Percentiles rank a stretch among this genome's conserved stretches.
Evolutionary conservation across 2,888 invertebrate species (phyloP).

Genomic region (Ferrisia virgata): DNA sequence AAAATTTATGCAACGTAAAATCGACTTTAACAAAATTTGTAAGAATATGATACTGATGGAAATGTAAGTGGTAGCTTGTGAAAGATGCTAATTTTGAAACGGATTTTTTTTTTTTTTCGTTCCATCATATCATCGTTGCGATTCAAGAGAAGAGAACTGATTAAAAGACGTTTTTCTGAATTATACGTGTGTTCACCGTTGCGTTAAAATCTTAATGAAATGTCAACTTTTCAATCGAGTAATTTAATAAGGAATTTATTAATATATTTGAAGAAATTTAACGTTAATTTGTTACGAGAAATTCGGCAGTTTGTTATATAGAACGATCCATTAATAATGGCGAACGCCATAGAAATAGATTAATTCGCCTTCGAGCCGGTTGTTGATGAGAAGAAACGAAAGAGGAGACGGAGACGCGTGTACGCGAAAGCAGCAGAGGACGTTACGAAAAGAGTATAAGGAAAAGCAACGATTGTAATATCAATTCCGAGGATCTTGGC

Average conservation of each 20-base stretch:
- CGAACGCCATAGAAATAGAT: conserved; percentile 25
- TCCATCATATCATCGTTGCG: not conserved
- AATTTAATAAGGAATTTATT: not conserved
- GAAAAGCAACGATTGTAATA: conserved; percentile 30
- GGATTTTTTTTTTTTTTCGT: too few relatives aligned
- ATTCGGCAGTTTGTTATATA: conserved; percentile 32
- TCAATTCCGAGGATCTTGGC: conserved; percentile 32
- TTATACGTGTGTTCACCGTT: not conserved
- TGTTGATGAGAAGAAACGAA: conserved; percentile 12
- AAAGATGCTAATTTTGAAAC: not conserved
- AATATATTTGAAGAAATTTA: conserved; percentile 17
- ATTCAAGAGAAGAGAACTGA: not conserved
- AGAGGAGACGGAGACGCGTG: not conserved
- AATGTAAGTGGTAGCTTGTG: not conserved
- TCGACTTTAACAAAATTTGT: too few relatives aligned
- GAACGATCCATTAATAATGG: conserved; percentile 40
- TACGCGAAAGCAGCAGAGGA: conserved; percentile 1
- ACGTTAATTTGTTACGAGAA: conserved; percentile 33
- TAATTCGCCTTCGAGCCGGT: conserved; percentile 20
- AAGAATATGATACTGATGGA: too few relatives aligned
- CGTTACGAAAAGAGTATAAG: not conserved
- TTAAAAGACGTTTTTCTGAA: not conserved
- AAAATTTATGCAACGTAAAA: too few relatives aligned
- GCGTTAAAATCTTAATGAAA: not conserved
- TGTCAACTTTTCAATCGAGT: not conserved